Conservation (phyloP, 2,113 vertebrate genomes). For the Peromyscus californicus region DNA sequence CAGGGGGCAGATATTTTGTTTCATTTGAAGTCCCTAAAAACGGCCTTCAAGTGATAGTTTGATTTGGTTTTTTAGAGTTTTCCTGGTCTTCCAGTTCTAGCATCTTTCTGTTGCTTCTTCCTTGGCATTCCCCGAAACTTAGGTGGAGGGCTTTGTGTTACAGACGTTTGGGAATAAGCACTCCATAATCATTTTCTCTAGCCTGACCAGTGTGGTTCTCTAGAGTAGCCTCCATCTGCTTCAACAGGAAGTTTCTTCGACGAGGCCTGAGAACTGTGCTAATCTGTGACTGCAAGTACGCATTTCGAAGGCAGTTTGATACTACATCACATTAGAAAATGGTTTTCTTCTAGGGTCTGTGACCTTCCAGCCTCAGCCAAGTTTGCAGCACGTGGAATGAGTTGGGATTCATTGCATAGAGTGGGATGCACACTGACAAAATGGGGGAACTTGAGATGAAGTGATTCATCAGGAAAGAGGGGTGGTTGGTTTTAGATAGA, state of each 20-base stretch:
- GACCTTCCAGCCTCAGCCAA: not conserved
- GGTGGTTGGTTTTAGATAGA: not conserved
- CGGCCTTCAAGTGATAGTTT: not conserved
- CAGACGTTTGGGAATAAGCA: not conserved
- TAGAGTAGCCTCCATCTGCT: not conserved
- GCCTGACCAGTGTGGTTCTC: not conserved
- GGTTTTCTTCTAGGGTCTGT: too few species aligned
- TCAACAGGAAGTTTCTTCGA: not conserved
- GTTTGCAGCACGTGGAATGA: not conserved
- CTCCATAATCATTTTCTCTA: not conserved
- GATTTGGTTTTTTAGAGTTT: not conserved
- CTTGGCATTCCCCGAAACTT: not conserved
- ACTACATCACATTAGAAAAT: not conserved
- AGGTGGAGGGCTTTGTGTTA: not conserved
- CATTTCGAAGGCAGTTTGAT: not conserved
- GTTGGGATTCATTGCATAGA: not conserved
- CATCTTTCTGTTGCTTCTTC: not conserved
- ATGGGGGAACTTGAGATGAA: not conserved
- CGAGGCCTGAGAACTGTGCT: not conserved
- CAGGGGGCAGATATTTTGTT: not conserved
- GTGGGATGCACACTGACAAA: not conserved
- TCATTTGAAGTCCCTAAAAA: not conserved
- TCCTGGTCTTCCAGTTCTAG: too few species aligned
- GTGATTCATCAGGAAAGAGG: not conserved
- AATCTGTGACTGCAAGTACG: too few species aligned